phyloP scores from a whole-genome alignment of 2,113 vertebrate genomes.

The Nestor notabilis region DNA sequence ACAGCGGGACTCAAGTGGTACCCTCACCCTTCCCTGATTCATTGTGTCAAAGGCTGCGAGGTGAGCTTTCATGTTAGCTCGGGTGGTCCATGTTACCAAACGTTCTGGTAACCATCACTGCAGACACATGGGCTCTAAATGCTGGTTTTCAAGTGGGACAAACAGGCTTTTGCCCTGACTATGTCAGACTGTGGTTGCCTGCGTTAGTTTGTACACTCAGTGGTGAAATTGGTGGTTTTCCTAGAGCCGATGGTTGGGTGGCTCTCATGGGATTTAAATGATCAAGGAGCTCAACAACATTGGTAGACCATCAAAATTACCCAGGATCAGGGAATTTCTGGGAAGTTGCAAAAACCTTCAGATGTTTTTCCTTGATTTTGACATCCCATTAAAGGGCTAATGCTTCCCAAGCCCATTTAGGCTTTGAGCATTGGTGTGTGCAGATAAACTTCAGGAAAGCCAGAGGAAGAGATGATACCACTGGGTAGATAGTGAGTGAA shows the following conservation, averaged over 20 bases:
- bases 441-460: not conserved
- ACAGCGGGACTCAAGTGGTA: conserved; percentile 95
- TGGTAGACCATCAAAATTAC: not conserved
- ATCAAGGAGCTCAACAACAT: not conserved
- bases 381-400: not conserved
- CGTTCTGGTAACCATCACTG: not conserved
- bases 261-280: not conserved
- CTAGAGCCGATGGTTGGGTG: not conserved
- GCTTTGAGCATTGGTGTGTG: not conserved
- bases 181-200: not conserved
- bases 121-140: not conserved
- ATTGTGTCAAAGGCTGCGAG: conserved; percentile 97
- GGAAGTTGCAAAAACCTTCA: not conserved
- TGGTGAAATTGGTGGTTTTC: not conserved
- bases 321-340: not conserved
- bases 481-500: not conserved
- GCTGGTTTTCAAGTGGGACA: not conserved
- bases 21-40: conserved; percentile 88
- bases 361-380: conserved; percentile 12
- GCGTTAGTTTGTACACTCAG: not conserved
- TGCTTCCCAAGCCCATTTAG: not conserved
- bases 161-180: not conserved
- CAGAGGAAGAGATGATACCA: not conserved
- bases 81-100: not conserved
- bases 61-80: conserved; percentile 69